A percentile compares a stretch with the other conserved stretches of the same genome.
Conservation (phyloP, 2,888 invertebrate species). For the Coremacera marginata region DNA sequence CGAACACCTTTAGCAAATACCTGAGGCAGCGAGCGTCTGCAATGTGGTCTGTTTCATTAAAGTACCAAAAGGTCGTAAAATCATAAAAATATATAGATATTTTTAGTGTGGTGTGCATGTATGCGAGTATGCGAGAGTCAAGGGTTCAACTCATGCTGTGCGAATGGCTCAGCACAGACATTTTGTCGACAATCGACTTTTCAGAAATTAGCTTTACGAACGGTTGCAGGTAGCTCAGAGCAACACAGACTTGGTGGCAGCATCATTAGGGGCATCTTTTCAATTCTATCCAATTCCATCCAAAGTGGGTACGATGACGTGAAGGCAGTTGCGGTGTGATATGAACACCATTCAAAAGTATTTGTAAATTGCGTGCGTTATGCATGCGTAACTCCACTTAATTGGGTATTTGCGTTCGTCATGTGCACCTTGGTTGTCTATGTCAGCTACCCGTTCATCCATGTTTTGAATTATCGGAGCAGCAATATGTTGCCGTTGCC, state of each 20-base stretch:
- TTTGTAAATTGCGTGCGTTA: constrained; percentile 28
- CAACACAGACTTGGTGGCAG: constrained; percentile 25
- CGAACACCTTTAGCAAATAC: constrained; percentile 17
- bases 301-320: constrained; percentile 1
- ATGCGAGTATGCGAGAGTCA: neutral
- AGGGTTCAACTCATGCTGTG: constrained; percentile 55
- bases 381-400: constrained; percentile 51
- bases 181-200: constrained; percentile 26
- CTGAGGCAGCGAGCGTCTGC: constrained; percentile 4
- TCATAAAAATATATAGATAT: constrained; percentile 51
- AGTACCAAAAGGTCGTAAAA: constrained; percentile 50
- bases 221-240: constrained; percentile 16
- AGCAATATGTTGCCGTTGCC: neutral
- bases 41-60: neutral
- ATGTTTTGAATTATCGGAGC: neutral
- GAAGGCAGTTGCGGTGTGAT: neutral
- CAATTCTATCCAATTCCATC: neutral
- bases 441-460: constrained; percentile 1
- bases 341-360: neutral
- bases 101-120: neutral
- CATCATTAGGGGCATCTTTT: neutral
- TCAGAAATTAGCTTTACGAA: neutral
- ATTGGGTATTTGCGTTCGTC: constrained; percentile 50
- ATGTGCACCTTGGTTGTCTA: neutral
- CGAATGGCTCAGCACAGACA: constrained; percentile 40